Evolutionary conservation across 2,888 invertebrate species (phyloP).

Genomic region (Cephus nigrinus): DNA sequence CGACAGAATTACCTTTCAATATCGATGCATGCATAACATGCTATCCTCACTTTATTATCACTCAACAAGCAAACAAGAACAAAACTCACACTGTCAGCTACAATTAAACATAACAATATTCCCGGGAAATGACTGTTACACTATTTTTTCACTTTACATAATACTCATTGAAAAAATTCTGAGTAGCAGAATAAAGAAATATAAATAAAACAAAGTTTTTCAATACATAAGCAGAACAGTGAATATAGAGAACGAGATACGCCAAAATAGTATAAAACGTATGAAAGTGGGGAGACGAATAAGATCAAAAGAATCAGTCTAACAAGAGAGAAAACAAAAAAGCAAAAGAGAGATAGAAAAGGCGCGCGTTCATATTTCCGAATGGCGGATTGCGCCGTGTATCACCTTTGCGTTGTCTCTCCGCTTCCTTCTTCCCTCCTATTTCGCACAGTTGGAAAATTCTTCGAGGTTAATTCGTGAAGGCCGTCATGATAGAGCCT

Average conservation of each 20-base stretch:
- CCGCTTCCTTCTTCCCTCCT: not conserved
- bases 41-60: not conserved
- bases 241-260: not conserved
- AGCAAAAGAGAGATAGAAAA: conserved; percentile 1
- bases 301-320: not conserved
- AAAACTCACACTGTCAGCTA: not conserved
- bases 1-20: not conserved
- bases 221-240: not conserved
- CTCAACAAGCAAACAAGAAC: not conserved
- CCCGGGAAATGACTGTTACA: no score
- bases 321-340: not conserved
- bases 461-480: conserved; percentile 30
- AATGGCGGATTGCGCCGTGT: not conserved
- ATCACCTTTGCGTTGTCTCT: not conserved
- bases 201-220: not conserved
- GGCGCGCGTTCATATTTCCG: conserved; percentile 3
- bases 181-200: not conserved
- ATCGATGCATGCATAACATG: not conserved
- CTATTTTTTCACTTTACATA: not conserved
- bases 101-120: no score
- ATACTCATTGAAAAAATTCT: not conserved
- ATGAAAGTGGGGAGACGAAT: not conserved
- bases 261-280: not conserved
- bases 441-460: conserved; percentile 15
- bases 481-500: conserved; percentile 31